A percentile compares a stretch with the other conserved stretches of the same genome.
Conservation (phyloP, 2,888 invertebrate genomes). For the Chalcis sispes region DNA sequence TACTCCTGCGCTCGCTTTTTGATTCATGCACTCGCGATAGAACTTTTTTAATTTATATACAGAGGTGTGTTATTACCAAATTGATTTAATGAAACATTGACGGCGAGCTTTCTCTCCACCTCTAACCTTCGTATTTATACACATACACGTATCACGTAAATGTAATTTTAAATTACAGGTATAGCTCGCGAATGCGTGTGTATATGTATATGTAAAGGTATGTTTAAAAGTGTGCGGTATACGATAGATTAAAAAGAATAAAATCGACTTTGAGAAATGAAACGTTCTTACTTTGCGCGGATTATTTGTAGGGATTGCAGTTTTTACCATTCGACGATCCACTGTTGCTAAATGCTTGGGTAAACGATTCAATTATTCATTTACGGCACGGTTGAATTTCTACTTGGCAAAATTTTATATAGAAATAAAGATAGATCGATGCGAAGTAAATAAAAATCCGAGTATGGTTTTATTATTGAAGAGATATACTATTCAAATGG, state of each 20-base stretch:
- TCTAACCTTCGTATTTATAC: too few species aligned
- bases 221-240: background rate
- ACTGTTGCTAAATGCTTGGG: background rate
- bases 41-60: constrained; percentile 38
- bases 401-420: too few species aligned
- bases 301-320: background rate
- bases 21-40: constrained; percentile 46
- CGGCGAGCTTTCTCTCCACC: constrained; percentile 38
- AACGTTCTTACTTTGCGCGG: constrained; percentile 7
- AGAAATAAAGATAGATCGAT: too few species aligned
- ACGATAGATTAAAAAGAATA: too few species aligned
- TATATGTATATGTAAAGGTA: background rate
- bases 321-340: constrained; percentile 5
- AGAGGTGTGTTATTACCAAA: constrained; percentile 41
- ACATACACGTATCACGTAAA: constrained; percentile 19
- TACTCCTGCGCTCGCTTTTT: background rate
- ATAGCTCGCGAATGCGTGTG: background rate
- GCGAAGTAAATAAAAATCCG: too few species aligned
- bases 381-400: too few species aligned
- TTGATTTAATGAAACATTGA: constrained; percentile 52
- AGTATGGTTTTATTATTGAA: too few species aligned
- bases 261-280: constrained; percentile 38
- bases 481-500: too few species aligned
- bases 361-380: constrained; percentile 27
- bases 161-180: constrained; percentile 44